phyloP scores from a whole-genome alignment of 1,140 invertebrate genomes.

The Tetramorium parvispinum region DNA sequence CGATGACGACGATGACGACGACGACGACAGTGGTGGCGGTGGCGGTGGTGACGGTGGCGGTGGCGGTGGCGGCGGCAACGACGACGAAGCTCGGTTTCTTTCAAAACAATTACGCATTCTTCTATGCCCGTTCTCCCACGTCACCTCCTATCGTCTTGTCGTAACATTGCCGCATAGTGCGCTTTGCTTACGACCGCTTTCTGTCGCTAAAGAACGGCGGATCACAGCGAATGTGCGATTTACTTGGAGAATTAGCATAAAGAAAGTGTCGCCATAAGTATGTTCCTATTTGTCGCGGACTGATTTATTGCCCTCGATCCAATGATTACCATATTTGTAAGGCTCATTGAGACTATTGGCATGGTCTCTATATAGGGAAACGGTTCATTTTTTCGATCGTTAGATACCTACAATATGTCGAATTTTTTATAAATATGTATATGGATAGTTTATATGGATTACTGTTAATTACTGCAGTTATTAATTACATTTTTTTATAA shows the following conservation, averaged over 20 bases:
- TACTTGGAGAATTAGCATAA: slow-evolving; percentile 42
- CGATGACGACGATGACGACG: slow-evolving; percentile 45
- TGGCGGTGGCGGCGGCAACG: background rate
- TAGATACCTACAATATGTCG: background rate
- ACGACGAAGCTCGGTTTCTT: slow-evolving; percentile 76
- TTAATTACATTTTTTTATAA: slow-evolving; percentile 1
- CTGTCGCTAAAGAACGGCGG: background rate
- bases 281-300: slow-evolving; percentile 43
- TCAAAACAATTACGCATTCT: slow-evolving; percentile 83
- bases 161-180: slow-evolving; percentile 27
- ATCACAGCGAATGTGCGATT: slow-evolving; percentile 34
- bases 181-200: slow-evolving; percentile 51
- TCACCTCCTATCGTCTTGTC: slow-evolving; percentile 73
- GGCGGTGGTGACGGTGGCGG: background rate
- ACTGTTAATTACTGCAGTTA: background rate
- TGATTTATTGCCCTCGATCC: slow-evolving; percentile 41
- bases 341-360: background rate
- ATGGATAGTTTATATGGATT: background rate
- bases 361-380: background rate
- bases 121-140: slow-evolving; percentile 79
- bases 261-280: slow-evolving; percentile 40
- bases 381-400: background rate
- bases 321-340: slow-evolving; percentile 36
- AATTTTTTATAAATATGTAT: slow-evolving; percentile 2
- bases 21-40: slow-evolving; percentile 38